Conservation (phyloP, 1,140 invertebrate species). For the Paramacrobiotus metropolitanus region DNA sequence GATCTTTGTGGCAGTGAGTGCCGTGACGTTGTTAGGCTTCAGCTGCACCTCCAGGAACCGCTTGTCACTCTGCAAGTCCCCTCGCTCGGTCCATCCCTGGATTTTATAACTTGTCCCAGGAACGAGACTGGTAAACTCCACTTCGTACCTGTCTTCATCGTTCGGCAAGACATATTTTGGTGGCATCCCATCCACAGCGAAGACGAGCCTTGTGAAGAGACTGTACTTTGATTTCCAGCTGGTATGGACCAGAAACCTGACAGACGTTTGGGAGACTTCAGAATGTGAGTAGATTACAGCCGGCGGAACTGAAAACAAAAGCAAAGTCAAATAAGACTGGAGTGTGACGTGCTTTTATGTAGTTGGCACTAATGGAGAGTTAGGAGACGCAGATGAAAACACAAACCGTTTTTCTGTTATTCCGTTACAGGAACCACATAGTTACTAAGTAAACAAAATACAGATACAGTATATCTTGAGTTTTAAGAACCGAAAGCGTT, state of each 20-base stretch:
- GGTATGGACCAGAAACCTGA: neutral
- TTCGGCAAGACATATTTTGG: neutral
- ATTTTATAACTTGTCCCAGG: neutral
- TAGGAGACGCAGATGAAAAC: no score
- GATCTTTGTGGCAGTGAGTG: slow-evolving; percentile 46
- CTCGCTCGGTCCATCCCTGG: neutral
- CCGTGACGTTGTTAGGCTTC: slow-evolving; percentile 53
- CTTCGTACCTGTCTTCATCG: neutral
- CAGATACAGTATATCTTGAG: no score
- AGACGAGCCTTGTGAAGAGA: neutral
- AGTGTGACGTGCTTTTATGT: no score
- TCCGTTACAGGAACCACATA: no score
- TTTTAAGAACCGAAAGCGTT: no score
- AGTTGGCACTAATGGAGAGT: no score
- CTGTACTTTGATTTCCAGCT: neutral
- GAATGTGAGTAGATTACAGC: no score
- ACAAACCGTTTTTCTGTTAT: no score
- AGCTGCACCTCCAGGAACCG: neutral
- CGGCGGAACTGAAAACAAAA: no score
- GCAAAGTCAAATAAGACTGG: no score
- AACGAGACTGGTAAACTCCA: slow-evolving; percentile 6
- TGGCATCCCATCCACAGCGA: neutral
- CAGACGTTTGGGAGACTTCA: neutral
- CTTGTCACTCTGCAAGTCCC: neutral
- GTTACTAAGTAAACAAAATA: no score